phyloP scores from a whole-genome alignment of 1,140 invertebrate genomes.

The Camponotus floridanus region DNA sequence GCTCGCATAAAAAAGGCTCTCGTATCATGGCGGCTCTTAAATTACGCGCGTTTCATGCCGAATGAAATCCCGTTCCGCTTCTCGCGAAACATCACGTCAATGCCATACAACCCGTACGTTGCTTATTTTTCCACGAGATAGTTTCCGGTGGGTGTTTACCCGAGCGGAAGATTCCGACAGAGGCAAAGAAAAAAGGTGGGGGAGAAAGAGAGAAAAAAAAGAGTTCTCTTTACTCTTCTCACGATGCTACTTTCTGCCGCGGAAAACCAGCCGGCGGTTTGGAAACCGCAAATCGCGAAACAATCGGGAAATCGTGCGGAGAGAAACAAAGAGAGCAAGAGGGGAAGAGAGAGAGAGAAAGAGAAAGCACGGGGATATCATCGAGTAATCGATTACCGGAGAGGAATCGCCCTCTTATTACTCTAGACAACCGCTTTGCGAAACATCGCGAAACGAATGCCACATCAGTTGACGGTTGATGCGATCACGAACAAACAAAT shows the following conservation, averaged over 20 bases:
- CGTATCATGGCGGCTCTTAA: slow-evolving; percentile 48
- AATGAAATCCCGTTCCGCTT: slow-evolving; percentile 51
- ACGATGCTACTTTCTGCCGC: slow-evolving; percentile 6
- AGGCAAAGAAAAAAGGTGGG: neutral
- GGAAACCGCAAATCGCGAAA: slow-evolving; percentile 58
- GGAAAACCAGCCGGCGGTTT: slow-evolving; percentile 44
- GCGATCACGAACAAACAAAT: slow-evolving; percentile 39
- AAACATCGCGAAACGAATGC: slow-evolving; percentile 32
- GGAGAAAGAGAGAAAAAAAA: neutral
- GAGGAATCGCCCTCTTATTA: slow-evolving; percentile 48
- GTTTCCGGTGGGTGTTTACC: slow-evolving; percentile 67
- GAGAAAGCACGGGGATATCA: slow-evolving; percentile 4
- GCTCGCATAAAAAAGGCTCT: slow-evolving; percentile 8
- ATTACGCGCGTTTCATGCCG: slow-evolving; percentile 47
- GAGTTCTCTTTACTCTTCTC: slow-evolving; percentile 25
- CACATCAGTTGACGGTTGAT: slow-evolving; percentile 38
- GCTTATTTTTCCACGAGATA: slow-evolving; percentile 62
- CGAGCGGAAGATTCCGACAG: slow-evolving; percentile 40
- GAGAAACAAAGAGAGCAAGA: neutral
- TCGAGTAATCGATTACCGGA: slow-evolving; percentile 46
- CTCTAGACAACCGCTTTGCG: slow-evolving; percentile 29
- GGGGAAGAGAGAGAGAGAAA: neutral
- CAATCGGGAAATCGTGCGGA: slow-evolving; percentile 35
- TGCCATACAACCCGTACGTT: slow-evolving; percentile 49
- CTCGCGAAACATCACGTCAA: slow-evolving; percentile 46